Evolutionary conservation across 2,888 invertebrate genomes (phyloP).

Genomic region (Drosophila differens): DNA sequence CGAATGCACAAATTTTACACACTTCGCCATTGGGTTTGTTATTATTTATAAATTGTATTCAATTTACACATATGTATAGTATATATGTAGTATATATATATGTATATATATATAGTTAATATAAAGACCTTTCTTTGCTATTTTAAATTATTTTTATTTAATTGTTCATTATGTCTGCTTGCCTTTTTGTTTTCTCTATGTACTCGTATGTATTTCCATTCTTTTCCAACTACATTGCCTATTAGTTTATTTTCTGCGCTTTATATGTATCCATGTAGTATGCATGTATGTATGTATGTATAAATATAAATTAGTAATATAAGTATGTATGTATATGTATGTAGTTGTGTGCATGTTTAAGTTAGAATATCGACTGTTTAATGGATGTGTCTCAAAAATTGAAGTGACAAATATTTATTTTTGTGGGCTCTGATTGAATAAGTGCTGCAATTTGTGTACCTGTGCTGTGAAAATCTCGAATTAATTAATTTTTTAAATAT

Average conservation of each 20-base stretch:
- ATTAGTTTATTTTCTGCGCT: constrained; percentile 63
- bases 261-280: constrained; percentile 51
- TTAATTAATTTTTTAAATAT: constrained; percentile 10
- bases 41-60: constrained; percentile 81
- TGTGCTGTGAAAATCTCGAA: constrained; percentile 30
- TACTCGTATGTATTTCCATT: constrained; percentile 34
- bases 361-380: constrained; percentile 29
- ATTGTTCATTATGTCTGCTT: constrained; percentile 53
- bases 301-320: constrained; percentile 52
- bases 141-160: constrained; percentile 71
- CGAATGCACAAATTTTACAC: constrained; percentile 81
- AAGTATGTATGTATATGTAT: constrained; percentile 42
- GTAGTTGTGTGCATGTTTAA: constrained; percentile 31
- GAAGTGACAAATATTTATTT: constrained; percentile 25
- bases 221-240: constrained; percentile 70
- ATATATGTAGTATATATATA: constrained; percentile 57
- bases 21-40: constrained; percentile 74
- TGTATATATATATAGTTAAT: constrained; percentile 72
- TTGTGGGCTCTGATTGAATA: constrained; percentile 14
- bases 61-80: constrained; percentile 80
- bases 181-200: constrained; percentile 47
- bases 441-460: constrained; percentile 26
- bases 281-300: constrained; percentile 39
- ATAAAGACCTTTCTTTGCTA: constrained; percentile 76
- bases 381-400: constrained; percentile 25